Evolutionary conservation across 2,113 vertebrate species (phyloP).

Genomic region (Hippocampus zosterae): DNA sequence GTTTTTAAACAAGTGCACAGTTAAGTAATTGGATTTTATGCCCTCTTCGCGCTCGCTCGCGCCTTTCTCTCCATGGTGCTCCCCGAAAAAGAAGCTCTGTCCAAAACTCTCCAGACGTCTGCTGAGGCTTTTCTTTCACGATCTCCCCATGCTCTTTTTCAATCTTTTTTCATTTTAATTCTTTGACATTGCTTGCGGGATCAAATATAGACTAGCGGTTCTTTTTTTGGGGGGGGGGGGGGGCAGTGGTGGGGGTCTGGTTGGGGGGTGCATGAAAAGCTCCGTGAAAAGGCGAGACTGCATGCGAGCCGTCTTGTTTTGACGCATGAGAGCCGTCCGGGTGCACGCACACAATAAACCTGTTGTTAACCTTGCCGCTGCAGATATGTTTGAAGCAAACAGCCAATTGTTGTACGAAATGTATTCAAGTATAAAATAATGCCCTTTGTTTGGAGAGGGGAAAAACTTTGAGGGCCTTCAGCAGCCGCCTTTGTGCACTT

Average conservation of each 20-base stretch:
- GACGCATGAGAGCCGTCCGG: constrained; percentile 72
- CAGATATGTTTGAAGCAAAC: constrained; percentile 99
- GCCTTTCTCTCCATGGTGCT: constrained; percentile 70
- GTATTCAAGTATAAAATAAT: constrained; percentile 99
- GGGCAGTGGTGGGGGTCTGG: too few relatives aligned
- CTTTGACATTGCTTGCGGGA: constrained; percentile 62
- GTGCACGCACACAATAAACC: constrained; percentile 83
- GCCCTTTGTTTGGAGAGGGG: constrained; percentile 90
- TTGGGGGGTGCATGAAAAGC: constrained; percentile 67
- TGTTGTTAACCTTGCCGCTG: constrained; percentile 92
- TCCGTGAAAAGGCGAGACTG: constrained; percentile 46
- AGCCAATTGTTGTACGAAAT: constrained; percentile 99
- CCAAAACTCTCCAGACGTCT: constrained; percentile 65
- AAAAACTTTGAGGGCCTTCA: constrained; percentile 91
- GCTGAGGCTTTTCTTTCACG: constrained; percentile 65
- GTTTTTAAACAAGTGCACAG: constrained; percentile 62
- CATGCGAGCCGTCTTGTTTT: constrained; percentile 48
- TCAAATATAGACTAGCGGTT: constrained; percentile 63
- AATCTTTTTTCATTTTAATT: constrained; percentile 29
- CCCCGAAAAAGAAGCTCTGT: constrained; percentile 44
- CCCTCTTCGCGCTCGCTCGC: constrained; percentile 63
- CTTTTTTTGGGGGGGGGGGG: background rate
- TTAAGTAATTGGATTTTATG: constrained; percentile 78
- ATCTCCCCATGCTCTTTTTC: constrained; percentile 57
- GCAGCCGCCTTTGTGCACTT: constrained; percentile 90